A percentile compares a stretch with the other conserved stretches of the same genome.
phyloP scores from a whole-genome alignment of 2,888 invertebrate genomes.

The Gortyna flavago region DNA sequence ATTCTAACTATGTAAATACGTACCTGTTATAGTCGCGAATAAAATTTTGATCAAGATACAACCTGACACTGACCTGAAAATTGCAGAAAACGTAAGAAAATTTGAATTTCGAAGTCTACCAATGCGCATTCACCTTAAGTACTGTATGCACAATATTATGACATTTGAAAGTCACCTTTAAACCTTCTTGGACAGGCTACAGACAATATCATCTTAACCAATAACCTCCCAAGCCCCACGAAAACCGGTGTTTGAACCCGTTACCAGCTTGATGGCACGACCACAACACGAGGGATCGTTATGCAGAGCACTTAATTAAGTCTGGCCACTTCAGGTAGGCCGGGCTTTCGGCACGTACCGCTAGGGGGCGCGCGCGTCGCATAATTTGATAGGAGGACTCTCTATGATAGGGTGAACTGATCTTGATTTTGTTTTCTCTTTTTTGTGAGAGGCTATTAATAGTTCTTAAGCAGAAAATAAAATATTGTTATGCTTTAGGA shows the following conservation, averaged over 20 bases:
- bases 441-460: conserved; percentile 1
- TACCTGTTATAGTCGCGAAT: no score
- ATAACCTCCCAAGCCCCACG: neutral
- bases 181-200: no score
- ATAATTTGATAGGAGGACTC: conserved; percentile 58
- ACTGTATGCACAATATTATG: neutral
- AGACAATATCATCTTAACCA: neutral
- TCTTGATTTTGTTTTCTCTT: conserved; percentile 14
- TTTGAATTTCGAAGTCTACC: no score
- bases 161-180: neutral
- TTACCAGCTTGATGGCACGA: conserved; percentile 34
- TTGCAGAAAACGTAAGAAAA: no score
- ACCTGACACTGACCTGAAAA: no score
- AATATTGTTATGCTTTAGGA: neutral
- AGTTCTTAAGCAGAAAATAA: neutral
- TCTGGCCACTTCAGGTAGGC: conserved; percentile 59
- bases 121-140: no score
- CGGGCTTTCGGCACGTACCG: conserved; percentile 57
- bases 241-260: conserved; percentile 9
- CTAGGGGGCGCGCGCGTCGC: conserved; percentile 50
- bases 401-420: conserved; percentile 34
- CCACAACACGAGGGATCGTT: conserved; percentile 52
- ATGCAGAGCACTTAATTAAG: conserved; percentile 64
- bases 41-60: no score
- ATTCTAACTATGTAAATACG: no score